phyloP scores from a whole-genome alignment of 2,113 vertebrate genomes.

The Centropus unirufus region DNA sequence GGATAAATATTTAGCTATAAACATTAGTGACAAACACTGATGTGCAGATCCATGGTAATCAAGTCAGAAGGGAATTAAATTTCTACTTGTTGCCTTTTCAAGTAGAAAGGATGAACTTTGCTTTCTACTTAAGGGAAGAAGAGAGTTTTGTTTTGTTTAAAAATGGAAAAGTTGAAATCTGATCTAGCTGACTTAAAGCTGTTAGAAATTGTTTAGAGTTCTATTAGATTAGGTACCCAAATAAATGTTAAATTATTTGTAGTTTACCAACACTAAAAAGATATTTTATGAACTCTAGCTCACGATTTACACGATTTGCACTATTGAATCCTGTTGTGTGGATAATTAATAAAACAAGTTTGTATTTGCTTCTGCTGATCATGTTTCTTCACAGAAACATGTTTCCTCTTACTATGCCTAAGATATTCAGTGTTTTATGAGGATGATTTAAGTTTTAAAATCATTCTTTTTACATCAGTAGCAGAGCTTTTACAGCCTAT shows the following conservation, averaged over 20 bases:
- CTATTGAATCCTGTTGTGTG: not conserved
- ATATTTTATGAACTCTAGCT: not conserved
- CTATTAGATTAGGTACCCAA: not conserved
- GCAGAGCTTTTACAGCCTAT: not conserved
- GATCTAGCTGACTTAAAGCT: not conserved
- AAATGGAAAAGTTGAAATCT: not conserved
- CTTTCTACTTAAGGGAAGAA: not conserved
- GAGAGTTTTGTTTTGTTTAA: not conserved
- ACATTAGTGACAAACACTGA: not conserved
- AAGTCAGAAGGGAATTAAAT: not conserved
- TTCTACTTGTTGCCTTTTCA: not conserved
- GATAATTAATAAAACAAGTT: not conserved
- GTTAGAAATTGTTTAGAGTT: not conserved
- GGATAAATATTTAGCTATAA: slow-evolving; percentile 30
- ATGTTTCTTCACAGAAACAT: not conserved
- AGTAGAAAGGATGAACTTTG: not conserved
- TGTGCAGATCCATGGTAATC: not conserved
- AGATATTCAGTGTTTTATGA: not conserved
- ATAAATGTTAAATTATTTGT: not conserved
- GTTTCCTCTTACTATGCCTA: not conserved
- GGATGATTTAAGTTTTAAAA: not conserved
- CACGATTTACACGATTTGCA: not conserved
- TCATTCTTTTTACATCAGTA: not conserved
- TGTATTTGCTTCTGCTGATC: not conserved
- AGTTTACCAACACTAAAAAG: not conserved